Evolutionary conservation across 2,797 vertebrate genomes (phyloP).

Genomic region (Cirrhinus mrigala): DNA sequence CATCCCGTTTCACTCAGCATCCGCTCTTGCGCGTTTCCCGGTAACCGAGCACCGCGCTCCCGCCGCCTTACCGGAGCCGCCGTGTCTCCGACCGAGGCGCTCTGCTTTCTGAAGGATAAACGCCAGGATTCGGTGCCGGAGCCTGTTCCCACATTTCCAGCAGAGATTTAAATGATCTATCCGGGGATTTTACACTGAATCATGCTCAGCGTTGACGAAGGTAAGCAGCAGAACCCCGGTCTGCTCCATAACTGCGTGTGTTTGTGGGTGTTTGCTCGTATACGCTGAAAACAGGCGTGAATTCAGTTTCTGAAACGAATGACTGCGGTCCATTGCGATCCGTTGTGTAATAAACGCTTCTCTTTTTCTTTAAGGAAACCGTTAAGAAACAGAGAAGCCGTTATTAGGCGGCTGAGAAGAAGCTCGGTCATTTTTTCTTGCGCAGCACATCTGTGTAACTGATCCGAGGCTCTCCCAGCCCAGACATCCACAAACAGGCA

Average conservation of each 20-base stretch:
- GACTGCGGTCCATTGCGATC: conserved; percentile 17
- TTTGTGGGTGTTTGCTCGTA: conserved; percentile 8
- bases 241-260: conserved; percentile 19
- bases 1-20: conserved; percentile 38
- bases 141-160: background rate
- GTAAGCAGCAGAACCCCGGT: conserved; percentile 37
- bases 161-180: conserved; percentile 27
- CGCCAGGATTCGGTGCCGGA: conserved; percentile 38
- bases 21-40: conserved; percentile 47
- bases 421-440: conserved; percentile 15
- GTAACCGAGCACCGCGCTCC: conserved; percentile 52
- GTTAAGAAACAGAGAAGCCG: background rate
- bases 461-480: conserved; percentile 9
- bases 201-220: conserved; percentile 38
- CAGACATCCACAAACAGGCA: conserved; percentile 18
- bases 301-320: conserved; percentile 3
- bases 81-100: conserved; percentile 25
- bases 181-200: conserved; percentile 44
- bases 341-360: background rate
- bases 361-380: conserved; percentile 2
- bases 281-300: conserved; percentile 11
- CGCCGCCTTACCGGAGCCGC: conserved; percentile 47
- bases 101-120: conserved; percentile 50
- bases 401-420: background rate
- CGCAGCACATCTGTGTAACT: conserved; percentile 33